Evolutionary conservation across 2,113 vertebrate species (phyloP).

Genomic region (Prionailurus bengalensis): DNA sequence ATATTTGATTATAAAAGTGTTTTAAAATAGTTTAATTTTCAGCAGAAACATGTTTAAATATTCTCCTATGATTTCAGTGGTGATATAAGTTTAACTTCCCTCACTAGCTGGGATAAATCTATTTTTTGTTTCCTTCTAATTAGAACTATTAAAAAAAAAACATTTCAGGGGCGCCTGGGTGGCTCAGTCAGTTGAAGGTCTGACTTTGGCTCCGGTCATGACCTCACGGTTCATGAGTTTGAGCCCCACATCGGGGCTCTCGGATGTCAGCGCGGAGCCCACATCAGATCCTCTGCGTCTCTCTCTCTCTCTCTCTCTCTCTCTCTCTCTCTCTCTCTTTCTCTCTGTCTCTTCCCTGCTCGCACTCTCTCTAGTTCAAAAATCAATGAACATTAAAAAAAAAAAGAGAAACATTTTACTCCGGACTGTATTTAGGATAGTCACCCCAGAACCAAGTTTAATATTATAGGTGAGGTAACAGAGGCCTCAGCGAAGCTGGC

Average conservation of each 20-base stretch:
- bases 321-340: too few species aligned
- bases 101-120: not conserved
- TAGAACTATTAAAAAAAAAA: not conserved
- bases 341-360: too few species aligned
- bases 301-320: too few species aligned
- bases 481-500: not conserved
- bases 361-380: too few species aligned
- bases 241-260: too few species aligned
- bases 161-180: too few species aligned
- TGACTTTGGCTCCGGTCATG: too few species aligned
- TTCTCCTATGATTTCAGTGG: not conserved
- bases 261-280: too few species aligned
- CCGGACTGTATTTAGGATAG: not conserved
- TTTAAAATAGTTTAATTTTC: slow-evolving; percentile 13
- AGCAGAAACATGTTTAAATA: not conserved
- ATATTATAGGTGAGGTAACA: not conserved
- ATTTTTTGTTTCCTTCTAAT: slow-evolving; percentile 27
- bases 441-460: not conserved
- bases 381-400: too few species aligned
- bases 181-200: too few species aligned
- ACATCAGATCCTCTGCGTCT: too few species aligned
- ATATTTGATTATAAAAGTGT: not conserved
- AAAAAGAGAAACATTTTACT: not conserved
- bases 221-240: too few species aligned
- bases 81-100: not conserved